Percentiles rank a stretch among this genome's conserved stretches.
Evolutionary conservation across 2,888 invertebrate species (phyloP).

Genomic region (Hydroisotoma schaefferi): DNA sequence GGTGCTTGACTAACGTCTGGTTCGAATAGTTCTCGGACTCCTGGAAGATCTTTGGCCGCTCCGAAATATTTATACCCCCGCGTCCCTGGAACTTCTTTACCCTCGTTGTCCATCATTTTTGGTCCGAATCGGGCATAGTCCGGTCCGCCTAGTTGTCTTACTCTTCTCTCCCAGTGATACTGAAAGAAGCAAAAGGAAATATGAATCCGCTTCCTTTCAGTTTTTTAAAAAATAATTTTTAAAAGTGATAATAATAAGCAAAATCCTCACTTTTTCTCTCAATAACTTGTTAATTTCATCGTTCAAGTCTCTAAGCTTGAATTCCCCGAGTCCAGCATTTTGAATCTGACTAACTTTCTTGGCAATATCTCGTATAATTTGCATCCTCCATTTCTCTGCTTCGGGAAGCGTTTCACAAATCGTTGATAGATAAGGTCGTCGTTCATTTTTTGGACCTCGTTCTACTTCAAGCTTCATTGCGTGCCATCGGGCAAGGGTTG

Average conservation of each 20-base stretch:
- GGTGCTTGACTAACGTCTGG: conserved; percentile 89
- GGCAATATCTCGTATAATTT: conserved; percentile 94
- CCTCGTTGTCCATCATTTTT: conserved; percentile 87
- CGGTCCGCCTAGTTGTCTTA: conserved; percentile 89
- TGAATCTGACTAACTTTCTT: conserved; percentile 99
- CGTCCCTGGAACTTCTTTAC: conserved; percentile 95
- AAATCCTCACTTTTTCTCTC: conserved; percentile 69
- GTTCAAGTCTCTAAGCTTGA: conserved; percentile 93
- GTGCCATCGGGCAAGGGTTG: conserved; percentile 96
- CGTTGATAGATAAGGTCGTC: conserved; percentile 89
- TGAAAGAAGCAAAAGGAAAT: conserved; percentile 48
- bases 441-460: conserved; percentile 65
- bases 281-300: conserved; percentile 98
- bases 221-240: conserved; percentile 52
- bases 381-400: conserved; percentile 93
- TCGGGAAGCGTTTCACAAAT: conserved; percentile 88
- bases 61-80: conserved; percentile 99
- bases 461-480: conserved; percentile 88
- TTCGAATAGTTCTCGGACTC: conserved; percentile 95
- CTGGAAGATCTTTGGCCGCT: conserved; percentile 57
- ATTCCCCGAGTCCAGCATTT: conserved; percentile 98
- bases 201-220: conserved; percentile 11
- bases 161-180: conserved; percentile 96
- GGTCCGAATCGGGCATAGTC: conserved; percentile 90
- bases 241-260: neutral